A percentile compares a stretch with the other conserved stretches of the same genome.
Conservation (phyloP, 1,140 invertebrate genomes). For the Pseudobourletiella spinata region DNA sequence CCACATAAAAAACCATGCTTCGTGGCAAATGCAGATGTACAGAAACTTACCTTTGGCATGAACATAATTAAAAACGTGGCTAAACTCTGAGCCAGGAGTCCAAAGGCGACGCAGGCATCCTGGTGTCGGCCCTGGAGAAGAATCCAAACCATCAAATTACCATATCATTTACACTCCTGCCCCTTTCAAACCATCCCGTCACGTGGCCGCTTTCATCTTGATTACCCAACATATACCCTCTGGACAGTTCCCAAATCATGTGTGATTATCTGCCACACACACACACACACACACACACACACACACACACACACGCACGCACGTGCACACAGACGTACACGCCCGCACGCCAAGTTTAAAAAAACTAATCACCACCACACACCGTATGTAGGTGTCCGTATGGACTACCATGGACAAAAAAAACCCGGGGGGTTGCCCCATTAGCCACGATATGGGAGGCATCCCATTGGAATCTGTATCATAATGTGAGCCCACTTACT, state of each 20-base stretch:
- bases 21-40: too few species aligned
- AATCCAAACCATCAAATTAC: background rate
- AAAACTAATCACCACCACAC: background rate
- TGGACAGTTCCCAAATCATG: background rate
- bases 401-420: background rate
- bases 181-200: too few species aligned
- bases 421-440: too few species aligned
- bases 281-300: too few species aligned
- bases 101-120: conserved; percentile 80
- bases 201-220: too few species aligned
- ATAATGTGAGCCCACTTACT: too few species aligned
- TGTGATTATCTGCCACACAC: too few species aligned
- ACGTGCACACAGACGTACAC: too few species aligned
- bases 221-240: background rate
- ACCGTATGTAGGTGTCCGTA: background rate
- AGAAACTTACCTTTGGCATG: conserved; percentile 57
- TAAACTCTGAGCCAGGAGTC: conserved; percentile 67
- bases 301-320: too few species aligned
- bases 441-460: too few species aligned
- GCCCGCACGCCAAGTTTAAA: background rate
- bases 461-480: too few species aligned
- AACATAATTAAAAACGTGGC: conserved; percentile 87
- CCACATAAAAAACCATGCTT: too few species aligned
- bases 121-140: conserved; percentile 43
- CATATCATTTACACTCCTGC: background rate